phyloP scores from a whole-genome alignment of 2,888 invertebrate genomes.

The Bellardia pandia region DNA sequence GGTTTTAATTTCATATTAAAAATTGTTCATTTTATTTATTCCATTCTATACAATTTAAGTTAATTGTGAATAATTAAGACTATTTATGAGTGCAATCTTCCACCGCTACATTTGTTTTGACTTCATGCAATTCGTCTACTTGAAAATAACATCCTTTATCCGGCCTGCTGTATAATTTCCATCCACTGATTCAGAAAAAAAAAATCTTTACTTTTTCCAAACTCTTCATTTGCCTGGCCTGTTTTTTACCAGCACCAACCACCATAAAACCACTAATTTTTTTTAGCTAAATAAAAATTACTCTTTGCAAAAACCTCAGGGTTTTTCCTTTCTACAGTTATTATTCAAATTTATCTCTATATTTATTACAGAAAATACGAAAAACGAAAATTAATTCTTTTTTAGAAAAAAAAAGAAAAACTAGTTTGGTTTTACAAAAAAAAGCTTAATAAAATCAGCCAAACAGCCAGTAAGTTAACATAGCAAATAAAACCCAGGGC shows the following conservation, averaged over 20 bases:
- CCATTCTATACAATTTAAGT: background rate
- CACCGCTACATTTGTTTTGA: background rate
- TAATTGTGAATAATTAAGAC: constrained; percentile 12
- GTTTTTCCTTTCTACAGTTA: constrained; percentile 70
- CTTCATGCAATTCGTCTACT: background rate
- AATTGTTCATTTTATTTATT: too few relatives aligned
- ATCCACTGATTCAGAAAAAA: background rate
- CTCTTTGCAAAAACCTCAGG: constrained; percentile 60
- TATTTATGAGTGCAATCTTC: background rate
- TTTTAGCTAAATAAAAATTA: constrained; percentile 31
- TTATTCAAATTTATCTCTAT: constrained; percentile 69
- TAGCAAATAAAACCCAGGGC: constrained; percentile 75
- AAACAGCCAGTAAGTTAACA: constrained; percentile 20
- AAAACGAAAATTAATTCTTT: constrained; percentile 76
- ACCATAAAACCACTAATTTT: constrained; percentile 29
- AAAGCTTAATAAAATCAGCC: constrained; percentile 14
- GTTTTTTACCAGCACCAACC: constrained; percentile 4
- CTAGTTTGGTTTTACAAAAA: constrained; percentile 73
- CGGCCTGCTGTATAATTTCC: constrained; percentile 6
- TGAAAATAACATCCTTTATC: constrained; percentile 18
- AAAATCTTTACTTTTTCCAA: constrained; percentile 19
- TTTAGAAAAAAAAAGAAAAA: constrained; percentile 65
- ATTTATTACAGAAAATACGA: background rate
- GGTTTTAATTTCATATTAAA: too few relatives aligned
- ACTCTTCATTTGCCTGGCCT: constrained; percentile 20